These are phyloP conservation scores for Pseudomyrmex cubaensis DNA, from an alignment of 1,140 invertebrate species.

Conservation along the genomic window DNA sequence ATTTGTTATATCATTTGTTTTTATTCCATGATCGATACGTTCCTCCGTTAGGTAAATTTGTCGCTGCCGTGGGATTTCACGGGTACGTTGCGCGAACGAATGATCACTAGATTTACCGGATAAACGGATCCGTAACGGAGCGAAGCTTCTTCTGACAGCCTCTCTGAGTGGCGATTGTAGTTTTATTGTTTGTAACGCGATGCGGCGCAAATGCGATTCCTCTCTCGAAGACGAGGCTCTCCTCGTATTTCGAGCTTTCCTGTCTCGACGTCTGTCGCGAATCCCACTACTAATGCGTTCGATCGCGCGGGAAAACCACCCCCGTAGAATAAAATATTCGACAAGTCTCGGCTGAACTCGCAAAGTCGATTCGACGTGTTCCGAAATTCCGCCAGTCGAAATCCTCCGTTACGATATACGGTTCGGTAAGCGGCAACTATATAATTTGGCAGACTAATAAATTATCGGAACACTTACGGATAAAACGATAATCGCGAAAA, in stretches of 20 bases:
- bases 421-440: background rate
- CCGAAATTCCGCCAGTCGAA: constrained; percentile 11
- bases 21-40: constrained; percentile 29
- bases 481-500: background rate
- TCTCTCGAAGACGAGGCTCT: background rate
- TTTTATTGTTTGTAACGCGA: constrained; percentile 33
- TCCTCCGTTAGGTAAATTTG: constrained; percentile 40
- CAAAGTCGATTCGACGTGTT: constrained; percentile 37
- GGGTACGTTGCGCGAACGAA: constrained; percentile 3
- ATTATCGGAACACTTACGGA: background rate
- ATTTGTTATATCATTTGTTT: constrained; percentile 10
- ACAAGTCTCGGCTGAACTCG: constrained; percentile 13
- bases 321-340: constrained; percentile 10
- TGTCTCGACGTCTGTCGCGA: background rate
- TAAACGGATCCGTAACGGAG: constrained; percentile 48
- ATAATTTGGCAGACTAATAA: background rate
- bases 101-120: constrained; percentile 48
- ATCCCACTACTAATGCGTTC: constrained; percentile 11
- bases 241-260: background rate
- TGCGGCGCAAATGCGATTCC: background rate
- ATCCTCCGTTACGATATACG: background rate
- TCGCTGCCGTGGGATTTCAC: constrained; percentile 9
- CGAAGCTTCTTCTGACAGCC: constrained; percentile 20
- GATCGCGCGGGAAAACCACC: constrained; percentile 21
- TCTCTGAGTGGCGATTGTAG: constrained; percentile 30